phyloP scores from a whole-genome alignment of 1,140 invertebrate species.

The Bactericera cockerelli region DNA sequence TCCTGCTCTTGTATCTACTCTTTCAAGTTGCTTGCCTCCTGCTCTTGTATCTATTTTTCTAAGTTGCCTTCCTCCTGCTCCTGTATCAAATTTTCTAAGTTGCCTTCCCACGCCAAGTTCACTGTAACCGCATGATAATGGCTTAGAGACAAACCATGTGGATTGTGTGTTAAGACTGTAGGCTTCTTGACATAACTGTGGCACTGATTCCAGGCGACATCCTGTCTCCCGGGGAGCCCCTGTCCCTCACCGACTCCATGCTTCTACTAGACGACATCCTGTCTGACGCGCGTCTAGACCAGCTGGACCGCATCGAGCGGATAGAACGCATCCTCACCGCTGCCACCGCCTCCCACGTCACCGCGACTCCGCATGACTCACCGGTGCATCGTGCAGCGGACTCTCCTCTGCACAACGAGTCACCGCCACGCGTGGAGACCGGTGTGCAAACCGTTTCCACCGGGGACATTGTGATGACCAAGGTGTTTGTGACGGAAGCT shows the following conservation, averaged over 20 bases:
- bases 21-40: no score
- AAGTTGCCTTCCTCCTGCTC: no score
- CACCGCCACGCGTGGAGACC: slow-evolving; percentile 27
- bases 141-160: no score
- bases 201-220: slow-evolving; percentile 21
- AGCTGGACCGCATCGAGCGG: slow-evolving; percentile 70
- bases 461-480: slow-evolving; percentile 84
- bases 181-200: no score
- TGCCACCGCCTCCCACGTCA: slow-evolving; percentile 35
- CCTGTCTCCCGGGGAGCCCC: slow-evolving; percentile 43
- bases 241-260: slow-evolving; percentile 80
- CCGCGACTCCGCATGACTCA: not conserved
- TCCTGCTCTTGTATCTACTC: no score
- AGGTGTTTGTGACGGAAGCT: slow-evolving; percentile 62
- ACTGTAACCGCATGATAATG: no score
- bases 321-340: slow-evolving; percentile 68
- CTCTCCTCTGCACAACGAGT: slow-evolving; percentile 23
- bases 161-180: no score
- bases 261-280: slow-evolving; percentile 73
- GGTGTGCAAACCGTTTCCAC: slow-evolving; percentile 74
- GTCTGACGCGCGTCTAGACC: slow-evolving; percentile 65
- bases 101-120: no score
- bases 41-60: no score
- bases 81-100: no score
- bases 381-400: slow-evolving; percentile 12